Evolutionary conservation across 2,797 vertebrate genomes (phyloP).

Genomic region (Sciurus carolinensis): DNA sequence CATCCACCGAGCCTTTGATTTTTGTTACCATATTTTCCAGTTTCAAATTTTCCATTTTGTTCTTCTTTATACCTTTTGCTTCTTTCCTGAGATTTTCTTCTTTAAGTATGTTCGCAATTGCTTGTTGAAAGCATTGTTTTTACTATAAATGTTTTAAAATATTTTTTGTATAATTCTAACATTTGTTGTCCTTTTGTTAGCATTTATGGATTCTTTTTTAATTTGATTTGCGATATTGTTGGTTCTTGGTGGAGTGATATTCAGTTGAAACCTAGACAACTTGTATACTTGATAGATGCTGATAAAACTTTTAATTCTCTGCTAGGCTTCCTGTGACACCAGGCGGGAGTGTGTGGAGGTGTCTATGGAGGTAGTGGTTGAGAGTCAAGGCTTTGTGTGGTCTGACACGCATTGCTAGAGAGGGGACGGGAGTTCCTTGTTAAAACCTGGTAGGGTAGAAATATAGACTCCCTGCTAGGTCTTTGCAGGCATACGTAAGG

Average conservation of each 20-base stretch:
- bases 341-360: too few species aligned
- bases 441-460: not conserved
- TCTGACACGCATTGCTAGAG: too few species aligned
- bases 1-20: not conserved
- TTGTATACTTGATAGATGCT: not conserved
- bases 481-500: not conserved
- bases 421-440: not conserved
- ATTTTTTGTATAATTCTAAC: not conserved
- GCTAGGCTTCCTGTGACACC: not conserved
- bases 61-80: not conserved
- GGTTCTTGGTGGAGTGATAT: conserved; percentile 13
- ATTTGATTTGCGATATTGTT: not conserved
- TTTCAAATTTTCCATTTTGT: not conserved
- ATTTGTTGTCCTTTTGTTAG: not conserved
- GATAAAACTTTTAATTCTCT: not conserved
- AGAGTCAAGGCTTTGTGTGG: not conserved
- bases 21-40: not conserved
- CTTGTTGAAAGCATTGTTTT: not conserved
- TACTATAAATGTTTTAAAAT: not conserved
- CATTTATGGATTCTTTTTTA: not conserved
- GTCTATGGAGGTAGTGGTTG: not conserved
- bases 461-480: not conserved
- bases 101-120: not conserved
- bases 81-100: not conserved
- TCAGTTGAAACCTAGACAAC: not conserved